Evolutionary conservation across 2,888 invertebrate species (phyloP).

Genomic region (Amphipyra berbera): DNA sequence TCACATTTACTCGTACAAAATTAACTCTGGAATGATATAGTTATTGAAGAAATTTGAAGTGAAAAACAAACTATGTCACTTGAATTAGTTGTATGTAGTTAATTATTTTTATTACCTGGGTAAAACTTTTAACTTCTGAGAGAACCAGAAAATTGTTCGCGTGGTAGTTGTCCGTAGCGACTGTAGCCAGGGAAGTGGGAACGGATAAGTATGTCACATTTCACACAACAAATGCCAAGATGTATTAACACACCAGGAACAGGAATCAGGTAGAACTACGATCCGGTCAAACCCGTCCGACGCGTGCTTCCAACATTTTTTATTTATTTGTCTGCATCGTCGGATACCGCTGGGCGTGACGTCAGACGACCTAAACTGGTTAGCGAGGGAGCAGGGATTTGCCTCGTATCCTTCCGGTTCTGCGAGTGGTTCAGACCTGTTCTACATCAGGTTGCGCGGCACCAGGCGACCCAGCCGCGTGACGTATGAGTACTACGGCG

Average conservation of each 20-base stretch:
- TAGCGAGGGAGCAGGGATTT: conserved; percentile 90
- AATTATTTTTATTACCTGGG: not conserved
- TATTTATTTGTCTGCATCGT: conserved; percentile 90
- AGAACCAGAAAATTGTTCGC: not conserved
- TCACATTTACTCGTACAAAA: not conserved
- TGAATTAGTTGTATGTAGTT: no score
- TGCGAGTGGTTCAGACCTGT: conserved; percentile 88
- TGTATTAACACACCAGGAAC: conserved; percentile 87
- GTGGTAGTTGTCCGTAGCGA: conserved; percentile 1
- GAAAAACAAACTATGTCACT: no score
- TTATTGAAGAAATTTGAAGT: no score
- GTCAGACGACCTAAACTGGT: conserved; percentile 90
- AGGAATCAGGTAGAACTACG: conserved; percentile 90
- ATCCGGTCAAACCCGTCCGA: conserved; percentile 89
- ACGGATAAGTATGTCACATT: conserved; percentile 54
- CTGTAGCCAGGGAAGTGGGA: conserved; percentile 9
- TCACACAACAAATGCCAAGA: conserved; percentile 73
- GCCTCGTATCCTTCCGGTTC: conserved; percentile 90
- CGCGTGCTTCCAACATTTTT: conserved; percentile 90
- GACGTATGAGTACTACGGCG: conserved; percentile 76
- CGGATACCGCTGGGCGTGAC: conserved; percentile 89
- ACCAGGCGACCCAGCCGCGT: conserved; percentile 78
- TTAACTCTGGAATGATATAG: not conserved
- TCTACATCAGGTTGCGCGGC: conserved; percentile 86
- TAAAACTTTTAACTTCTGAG: not conserved